A percentile compares a stretch with the other conserved stretches of the same genome.
Conservation (phyloP, 2,797 vertebrate species). For the Adrianichthys oophorus region DNA sequence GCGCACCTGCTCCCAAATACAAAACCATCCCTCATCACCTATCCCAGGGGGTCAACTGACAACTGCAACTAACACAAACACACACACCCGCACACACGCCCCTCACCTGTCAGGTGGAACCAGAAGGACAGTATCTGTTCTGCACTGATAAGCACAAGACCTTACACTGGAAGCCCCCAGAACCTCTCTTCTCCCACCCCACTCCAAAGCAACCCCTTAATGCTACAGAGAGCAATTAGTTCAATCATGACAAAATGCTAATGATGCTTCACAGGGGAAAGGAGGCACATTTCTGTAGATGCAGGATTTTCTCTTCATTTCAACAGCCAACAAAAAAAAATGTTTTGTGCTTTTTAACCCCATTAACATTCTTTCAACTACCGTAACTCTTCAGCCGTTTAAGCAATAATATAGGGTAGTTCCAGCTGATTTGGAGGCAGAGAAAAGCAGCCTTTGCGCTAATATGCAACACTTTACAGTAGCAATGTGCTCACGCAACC, state of each 20-base stretch:
- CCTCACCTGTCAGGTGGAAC: slow-evolving; percentile 61
- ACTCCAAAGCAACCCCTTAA: slow-evolving; percentile 36
- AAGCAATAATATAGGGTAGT: too few species aligned
- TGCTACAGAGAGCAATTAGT: slow-evolving; percentile 56
- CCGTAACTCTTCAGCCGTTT: too few species aligned
- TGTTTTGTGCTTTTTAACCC: too few species aligned
- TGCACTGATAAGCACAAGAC: slow-evolving; percentile 68
- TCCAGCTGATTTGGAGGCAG: too few species aligned
- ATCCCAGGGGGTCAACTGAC: slow-evolving; percentile 54
- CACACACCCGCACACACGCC: slow-evolving; percentile 27
- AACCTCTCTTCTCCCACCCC: slow-evolving; percentile 2
- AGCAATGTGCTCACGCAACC: too few species aligned
- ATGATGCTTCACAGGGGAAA: slow-evolving; percentile 51
- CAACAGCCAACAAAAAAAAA: slow-evolving; percentile 27
- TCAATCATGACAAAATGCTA: slow-evolving; percentile 61
- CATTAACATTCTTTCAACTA: too few species aligned
- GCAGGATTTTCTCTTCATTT: slow-evolving; percentile 33
- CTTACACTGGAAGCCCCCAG: slow-evolving; percentile 39
- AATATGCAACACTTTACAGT: too few species aligned
- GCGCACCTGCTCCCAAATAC: slow-evolving; percentile 68
- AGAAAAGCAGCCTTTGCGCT: too few species aligned
- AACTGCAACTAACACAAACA: slow-evolving; percentile 37
- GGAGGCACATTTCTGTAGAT: slow-evolving; percentile 20
- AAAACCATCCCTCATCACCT: slow-evolving; percentile 67
- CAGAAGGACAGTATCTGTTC: slow-evolving; percentile 61